phyloP scores from a whole-genome alignment of 2,888 invertebrate species.

The Leucophenga montana region DNA sequence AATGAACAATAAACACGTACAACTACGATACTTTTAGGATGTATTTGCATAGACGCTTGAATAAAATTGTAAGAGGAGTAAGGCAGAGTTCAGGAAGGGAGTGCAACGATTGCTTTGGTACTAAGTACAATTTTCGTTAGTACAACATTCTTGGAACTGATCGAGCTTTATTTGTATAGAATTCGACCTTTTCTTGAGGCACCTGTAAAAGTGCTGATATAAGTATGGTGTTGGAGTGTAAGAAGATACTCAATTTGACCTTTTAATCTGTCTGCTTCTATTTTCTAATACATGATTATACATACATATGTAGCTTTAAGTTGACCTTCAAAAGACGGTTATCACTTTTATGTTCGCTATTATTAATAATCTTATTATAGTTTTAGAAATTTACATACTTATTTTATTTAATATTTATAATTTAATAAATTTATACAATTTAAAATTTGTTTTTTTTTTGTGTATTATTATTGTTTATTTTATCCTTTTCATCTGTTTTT shows the following conservation, averaged over 20 bases:
- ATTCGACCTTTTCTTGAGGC: too few relatives aligned
- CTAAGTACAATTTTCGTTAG: too few relatives aligned
- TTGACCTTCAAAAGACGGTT: not conserved
- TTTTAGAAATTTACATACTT: conserved; percentile 45
- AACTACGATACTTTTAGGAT: too few relatives aligned
- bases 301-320: too few relatives aligned
- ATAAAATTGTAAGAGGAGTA: too few relatives aligned
- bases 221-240: not conserved
- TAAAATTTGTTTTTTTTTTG: conserved; percentile 28
- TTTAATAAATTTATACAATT: conserved; percentile 32
- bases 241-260: too few relatives aligned
- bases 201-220: too few relatives aligned
- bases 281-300: not conserved
- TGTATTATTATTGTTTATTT: conserved; percentile 21
- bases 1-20: not conserved
- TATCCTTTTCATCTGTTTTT: not conserved
- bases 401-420: conserved; percentile 52
- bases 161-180: too few relatives aligned
- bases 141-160: too few relatives aligned
- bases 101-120: too few relatives aligned
- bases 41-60: too few relatives aligned
- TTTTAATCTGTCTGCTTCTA: not conserved
- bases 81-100: too few relatives aligned
- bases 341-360: conserved; percentile 1
- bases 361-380: conserved; percentile 26